Evolutionary conservation across 2,113 vertebrate species (phyloP), one percentile per base, ranked within the genome.

Genomic region (Agapornis roseicollis): DNA sequence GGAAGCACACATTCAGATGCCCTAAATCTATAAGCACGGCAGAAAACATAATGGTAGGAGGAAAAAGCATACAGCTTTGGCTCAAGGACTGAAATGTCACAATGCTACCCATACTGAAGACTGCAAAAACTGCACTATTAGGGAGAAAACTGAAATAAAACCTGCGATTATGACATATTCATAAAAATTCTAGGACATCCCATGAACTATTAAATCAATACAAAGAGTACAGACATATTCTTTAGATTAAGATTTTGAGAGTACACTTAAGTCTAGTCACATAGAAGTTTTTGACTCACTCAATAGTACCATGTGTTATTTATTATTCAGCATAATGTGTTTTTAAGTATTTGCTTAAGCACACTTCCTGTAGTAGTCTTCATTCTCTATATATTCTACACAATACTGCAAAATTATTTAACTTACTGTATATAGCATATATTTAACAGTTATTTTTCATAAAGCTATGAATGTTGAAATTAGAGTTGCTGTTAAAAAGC

Each of bases 301-400:
- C 64, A 70, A 1, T 35, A 58, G 4, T 39, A 13, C 16, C 24
- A 35, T 18, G 7, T 17, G 27, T 80, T 65, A 63, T 37, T 92
- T 71, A 71, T 53, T 47, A 58, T 17, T 52, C 11, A 49, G 28
- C 72, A 66, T 77, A 44, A 42, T 6, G 5, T 33, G 23, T 5
- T 80, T 83, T 78, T 29, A 85, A 76, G 74, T 82, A 86, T 71
- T 93, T 89, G 69, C 55, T 72, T 55, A 69, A 69, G 65, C 31
- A 33, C 12, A 64, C 5, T 23, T 85, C 47, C 44, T 72, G n/a
- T 28, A 55, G 29, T 8, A 70, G 6, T 17, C 17, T 66, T 63
- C 64, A 42, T 74, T 89, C 19, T 55, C 23, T 39, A 24, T 52
- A 49, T 17, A 44, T 60, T 86, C 41, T 46, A 12, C 7, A 13